phyloP scores from a whole-genome alignment of 2,888 invertebrate genomes.

The Catocala sponsa region DNA sequence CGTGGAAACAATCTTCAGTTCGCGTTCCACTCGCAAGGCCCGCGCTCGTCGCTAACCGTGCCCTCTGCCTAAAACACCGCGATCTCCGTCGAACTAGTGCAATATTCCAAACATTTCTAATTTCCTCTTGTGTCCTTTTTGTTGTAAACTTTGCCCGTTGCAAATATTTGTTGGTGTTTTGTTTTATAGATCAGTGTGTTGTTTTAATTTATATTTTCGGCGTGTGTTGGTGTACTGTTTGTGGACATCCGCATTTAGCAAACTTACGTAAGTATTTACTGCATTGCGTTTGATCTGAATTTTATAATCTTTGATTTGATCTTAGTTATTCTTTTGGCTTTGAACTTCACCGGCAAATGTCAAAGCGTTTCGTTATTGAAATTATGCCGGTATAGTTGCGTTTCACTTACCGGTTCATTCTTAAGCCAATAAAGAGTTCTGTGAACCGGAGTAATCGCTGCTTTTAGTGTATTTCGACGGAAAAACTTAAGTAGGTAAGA shows the following conservation, averaged over 20 bases:
- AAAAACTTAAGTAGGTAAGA: constrained; percentile 46
- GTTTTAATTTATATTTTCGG: constrained; percentile 57
- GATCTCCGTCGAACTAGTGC: constrained; percentile 78
- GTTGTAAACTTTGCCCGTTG: constrained; percentile 48
- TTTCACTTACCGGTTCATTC: constrained; percentile 21
- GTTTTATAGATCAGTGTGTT: constrained; percentile 43
- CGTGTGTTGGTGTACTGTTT: constrained; percentile 63
- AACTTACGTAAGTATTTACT: constrained; percentile 87
- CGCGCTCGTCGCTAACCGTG: constrained; percentile 54
- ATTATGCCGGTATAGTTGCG: constrained; percentile 11
- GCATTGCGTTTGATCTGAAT: constrained; percentile 77
- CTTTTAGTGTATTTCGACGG: constrained; percentile 38
- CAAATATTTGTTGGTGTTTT: constrained; percentile 50
- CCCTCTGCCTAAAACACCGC: constrained; percentile 58
- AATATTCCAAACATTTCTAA: constrained; percentile 70
- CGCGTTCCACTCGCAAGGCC: constrained; percentile 60
- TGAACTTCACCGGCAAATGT: constrained; percentile 10
- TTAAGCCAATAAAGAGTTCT: constrained; percentile 18
- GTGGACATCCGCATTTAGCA: constrained; percentile 65
- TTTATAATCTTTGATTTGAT: constrained; percentile 32
- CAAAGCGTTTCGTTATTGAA: constrained; percentile 21
- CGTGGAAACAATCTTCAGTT: constrained; percentile 67
- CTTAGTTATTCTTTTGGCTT: constrained; percentile 3
- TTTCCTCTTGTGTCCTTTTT: constrained; percentile 59
- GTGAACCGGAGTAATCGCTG: constrained; percentile 34